These are phyloP conservation scores for Orchesella flavescens DNA, from an alignment of 2,888 invertebrate species.

Conservation along the genomic window DNA sequence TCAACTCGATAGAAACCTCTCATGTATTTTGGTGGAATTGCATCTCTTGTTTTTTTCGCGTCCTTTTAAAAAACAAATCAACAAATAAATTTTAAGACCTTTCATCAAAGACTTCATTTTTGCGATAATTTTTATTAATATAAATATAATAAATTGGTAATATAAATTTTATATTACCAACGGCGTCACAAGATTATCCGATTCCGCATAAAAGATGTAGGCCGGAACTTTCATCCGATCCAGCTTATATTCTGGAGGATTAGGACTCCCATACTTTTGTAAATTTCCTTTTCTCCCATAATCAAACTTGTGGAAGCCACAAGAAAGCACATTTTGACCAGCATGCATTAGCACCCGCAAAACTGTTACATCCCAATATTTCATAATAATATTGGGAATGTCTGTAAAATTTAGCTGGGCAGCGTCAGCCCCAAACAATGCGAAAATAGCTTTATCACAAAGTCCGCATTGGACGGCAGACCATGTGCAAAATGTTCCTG, in stretches of 20 bases:
- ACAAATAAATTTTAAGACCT: too few relatives aligned
- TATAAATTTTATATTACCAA: too few relatives aligned
- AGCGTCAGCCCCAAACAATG: too few relatives aligned
- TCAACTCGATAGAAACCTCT: constrained; percentile 15
- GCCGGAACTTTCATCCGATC: constrained; percentile 22
- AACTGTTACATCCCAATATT: constrained; percentile 12
- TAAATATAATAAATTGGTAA: too few relatives aligned
- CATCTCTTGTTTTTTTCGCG: neutral
- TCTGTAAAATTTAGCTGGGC: too few relatives aligned
- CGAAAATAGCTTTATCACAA: too few relatives aligned
- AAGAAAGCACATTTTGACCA: constrained; percentile 38
- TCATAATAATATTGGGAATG: too few relatives aligned
- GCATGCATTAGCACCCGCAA: constrained; percentile 28
- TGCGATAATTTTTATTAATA: too few relatives aligned
- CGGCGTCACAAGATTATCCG: constrained; percentile 8
- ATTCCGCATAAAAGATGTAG: constrained; percentile 35
- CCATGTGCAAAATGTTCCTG: too few relatives aligned
- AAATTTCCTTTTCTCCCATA: constrained; percentile 33
- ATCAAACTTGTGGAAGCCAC: constrained; percentile 36
- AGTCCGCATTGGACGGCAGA: too few relatives aligned
- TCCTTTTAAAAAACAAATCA: too few relatives aligned
- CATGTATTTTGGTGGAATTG: neutral
- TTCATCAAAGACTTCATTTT: too few relatives aligned
- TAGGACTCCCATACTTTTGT: constrained; percentile 18
- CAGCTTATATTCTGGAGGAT: constrained; percentile 38